A percentile compares a stretch with the other conserved stretches of the same genome.
These are phyloP conservation scores for Merops nubicus DNA, from an alignment of 2,113 vertebrate species.

Conservation along the genomic window DNA sequence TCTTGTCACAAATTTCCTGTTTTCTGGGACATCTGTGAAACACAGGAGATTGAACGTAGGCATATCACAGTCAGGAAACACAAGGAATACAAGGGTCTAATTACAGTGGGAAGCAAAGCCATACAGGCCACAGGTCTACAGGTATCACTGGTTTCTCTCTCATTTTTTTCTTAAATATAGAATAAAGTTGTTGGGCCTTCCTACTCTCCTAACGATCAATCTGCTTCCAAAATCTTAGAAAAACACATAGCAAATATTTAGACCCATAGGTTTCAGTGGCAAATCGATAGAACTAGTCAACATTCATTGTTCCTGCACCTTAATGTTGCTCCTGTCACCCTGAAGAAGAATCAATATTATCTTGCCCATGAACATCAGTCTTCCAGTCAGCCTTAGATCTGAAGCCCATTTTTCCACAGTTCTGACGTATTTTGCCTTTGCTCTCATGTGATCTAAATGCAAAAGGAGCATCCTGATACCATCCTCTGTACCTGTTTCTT, in stretches of 20 bases:
- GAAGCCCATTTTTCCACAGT: conserved; percentile 84
- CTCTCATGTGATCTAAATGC: conserved; percentile 89
- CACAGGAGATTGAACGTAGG: neutral
- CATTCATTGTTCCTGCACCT: conserved; percentile 76
- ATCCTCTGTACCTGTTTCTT: conserved; percentile 7
- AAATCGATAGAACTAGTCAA: conserved; percentile 53
- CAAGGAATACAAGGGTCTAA: neutral
- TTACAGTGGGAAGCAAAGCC: neutral
- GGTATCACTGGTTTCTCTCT: neutral
- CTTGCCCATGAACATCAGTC: conserved; percentile 85
- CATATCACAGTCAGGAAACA: neutral
- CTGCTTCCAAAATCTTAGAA: conserved; percentile 21
- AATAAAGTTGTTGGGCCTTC: neutral
- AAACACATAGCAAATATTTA: conserved; percentile 53
- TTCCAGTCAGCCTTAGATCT: conserved; percentile 81
- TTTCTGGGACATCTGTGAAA: neutral
- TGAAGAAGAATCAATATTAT: conserved; percentile 88
- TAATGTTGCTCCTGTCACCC: conserved; percentile 81
- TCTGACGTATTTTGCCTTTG: conserved; percentile 83
- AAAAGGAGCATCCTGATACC: conserved; percentile 77
- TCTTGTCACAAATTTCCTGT: neutral
- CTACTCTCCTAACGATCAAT: conserved; percentile 12
- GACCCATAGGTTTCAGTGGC: conserved; percentile 6
- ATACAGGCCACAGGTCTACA: neutral
- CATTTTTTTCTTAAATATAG: neutral